phyloP scores from a whole-genome alignment of 1,140 invertebrate species.

The honey bee (Apis mellifera) region DNA sequence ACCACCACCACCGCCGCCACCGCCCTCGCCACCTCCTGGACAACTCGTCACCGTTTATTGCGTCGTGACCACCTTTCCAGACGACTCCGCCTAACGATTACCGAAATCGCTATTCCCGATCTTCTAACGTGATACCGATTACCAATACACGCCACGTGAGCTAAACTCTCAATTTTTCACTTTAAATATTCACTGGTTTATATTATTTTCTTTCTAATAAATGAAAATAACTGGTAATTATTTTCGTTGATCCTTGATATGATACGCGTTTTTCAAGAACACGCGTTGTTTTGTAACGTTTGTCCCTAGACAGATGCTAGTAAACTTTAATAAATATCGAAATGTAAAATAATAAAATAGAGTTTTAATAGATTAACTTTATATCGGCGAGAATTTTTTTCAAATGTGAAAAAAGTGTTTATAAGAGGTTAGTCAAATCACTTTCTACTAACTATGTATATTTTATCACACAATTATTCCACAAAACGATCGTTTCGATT shows the following conservation, averaged over 20 bases:
- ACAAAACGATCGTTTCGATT: too few relatives aligned
- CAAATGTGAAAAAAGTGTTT: not conserved
- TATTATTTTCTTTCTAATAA: too few relatives aligned
- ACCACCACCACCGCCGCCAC: constrained; percentile 48
- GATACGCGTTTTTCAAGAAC: too few relatives aligned
- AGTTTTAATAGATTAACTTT: too few relatives aligned
- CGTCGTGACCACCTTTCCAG: constrained; percentile 67
- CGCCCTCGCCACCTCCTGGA: constrained; percentile 65
- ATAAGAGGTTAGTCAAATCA: not conserved
- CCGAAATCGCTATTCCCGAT: not conserved
- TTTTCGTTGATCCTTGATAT: too few relatives aligned
- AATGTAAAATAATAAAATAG: too few relatives aligned
- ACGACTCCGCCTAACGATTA: constrained; percentile 15
- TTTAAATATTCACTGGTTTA: not conserved
- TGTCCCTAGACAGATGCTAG: too few relatives aligned
- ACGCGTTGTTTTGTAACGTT: too few relatives aligned
- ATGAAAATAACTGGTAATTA: too few relatives aligned
- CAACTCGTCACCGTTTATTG: constrained; percentile 67
- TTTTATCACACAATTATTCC: not conserved
- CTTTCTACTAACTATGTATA: not conserved
- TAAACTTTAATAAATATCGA: too few relatives aligned
- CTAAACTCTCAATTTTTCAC: not conserved
- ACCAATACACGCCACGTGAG: constrained; percentile 8
- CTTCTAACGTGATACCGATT: constrained; percentile 17
- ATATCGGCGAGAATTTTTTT: not conserved